Evolutionary conservation across 2,113 vertebrate species (phyloP).

Genomic region (Tringa solitaria): DNA sequence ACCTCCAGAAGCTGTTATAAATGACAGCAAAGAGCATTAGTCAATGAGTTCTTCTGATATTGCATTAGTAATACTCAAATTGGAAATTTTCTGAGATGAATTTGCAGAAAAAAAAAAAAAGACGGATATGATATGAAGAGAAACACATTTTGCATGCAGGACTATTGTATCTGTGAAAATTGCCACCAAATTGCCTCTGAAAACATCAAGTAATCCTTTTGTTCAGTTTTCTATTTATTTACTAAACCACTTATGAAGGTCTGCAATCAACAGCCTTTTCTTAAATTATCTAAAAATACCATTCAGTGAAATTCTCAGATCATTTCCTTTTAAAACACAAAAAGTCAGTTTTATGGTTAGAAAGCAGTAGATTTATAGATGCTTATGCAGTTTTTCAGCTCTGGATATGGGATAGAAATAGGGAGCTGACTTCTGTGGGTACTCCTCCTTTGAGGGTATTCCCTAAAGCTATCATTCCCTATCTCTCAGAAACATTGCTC

Average conservation of each 20-base stretch:
- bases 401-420: not conserved
- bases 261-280: not conserved
- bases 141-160: constrained; percentile 2
- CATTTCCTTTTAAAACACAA: constrained; percentile 28
- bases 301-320: not conserved
- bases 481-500: constrained; percentile 26
- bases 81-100: not conserved
- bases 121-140: not conserved
- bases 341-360: not conserved
- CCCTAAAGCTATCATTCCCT: not conserved
- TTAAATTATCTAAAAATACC: constrained; percentile 2
- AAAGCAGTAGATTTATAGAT: not conserved
- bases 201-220: constrained; percentile 20
- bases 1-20: not conserved
- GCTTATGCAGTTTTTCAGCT: not conserved
- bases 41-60: not conserved
- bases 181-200: not conserved
- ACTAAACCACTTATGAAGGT: not conserved
- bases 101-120: not conserved
- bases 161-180: not conserved
- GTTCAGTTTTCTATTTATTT: constrained; percentile 34
- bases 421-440: not conserved
- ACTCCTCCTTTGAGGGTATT: not conserved
- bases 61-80: not conserved
- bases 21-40: not conserved